phyloP scores from a whole-genome alignment of 2,888 invertebrate species.

The Palloptera scutellata region DNA sequence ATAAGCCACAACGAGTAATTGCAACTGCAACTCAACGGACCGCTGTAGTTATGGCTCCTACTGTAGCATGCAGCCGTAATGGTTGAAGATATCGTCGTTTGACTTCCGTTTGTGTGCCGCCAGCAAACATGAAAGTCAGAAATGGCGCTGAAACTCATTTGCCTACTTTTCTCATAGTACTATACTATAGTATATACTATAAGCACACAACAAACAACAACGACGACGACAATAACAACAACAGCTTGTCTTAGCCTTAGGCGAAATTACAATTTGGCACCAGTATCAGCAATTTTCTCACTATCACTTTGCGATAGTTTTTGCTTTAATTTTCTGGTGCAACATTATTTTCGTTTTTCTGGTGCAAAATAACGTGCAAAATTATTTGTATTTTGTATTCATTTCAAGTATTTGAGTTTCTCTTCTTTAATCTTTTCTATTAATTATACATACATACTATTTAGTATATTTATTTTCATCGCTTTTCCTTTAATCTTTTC shows the following conservation, averaged over 20 bases:
- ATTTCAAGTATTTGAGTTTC: not conserved
- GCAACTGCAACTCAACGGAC: no score
- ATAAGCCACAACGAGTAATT: no score
- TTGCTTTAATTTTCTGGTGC: not conserved
- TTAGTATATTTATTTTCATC: not conserved
- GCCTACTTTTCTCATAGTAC: not conserved
- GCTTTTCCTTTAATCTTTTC: constrained; percentile 12
- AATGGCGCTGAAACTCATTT: not conserved
- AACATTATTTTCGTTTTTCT: constrained; percentile 4
- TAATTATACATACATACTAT: no score
- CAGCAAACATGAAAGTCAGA: not conserved
- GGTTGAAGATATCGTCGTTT: no score
- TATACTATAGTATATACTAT: no score
- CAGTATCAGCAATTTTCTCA: not conserved
- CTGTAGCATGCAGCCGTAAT: no score
- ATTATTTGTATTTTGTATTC: not conserved
- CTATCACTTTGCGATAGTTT: not conserved
- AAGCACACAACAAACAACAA: not conserved
- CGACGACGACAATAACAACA: not conserved
- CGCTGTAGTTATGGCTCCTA: no score
- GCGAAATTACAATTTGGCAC: not conserved
- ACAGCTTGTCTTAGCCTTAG: not conserved
- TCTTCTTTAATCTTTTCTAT: constrained; percentile 3
- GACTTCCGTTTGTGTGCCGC: not conserved
- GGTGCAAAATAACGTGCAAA: not conserved